These are phyloP conservation scores for Gallinago media DNA, from an alignment of 2,113 vertebrate genomes.

Conservation along the genomic window DNA sequence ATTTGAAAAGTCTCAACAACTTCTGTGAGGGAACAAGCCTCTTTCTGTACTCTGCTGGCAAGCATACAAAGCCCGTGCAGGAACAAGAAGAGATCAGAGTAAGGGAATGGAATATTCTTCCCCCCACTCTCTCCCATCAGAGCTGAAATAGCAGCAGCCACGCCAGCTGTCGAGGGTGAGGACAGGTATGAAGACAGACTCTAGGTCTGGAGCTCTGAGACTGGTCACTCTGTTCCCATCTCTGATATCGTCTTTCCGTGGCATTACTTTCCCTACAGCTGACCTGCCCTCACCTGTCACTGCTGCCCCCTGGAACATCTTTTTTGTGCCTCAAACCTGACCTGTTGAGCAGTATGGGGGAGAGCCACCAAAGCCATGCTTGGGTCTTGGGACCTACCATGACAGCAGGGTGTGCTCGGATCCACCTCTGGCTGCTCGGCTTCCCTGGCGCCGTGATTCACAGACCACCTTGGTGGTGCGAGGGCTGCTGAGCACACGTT, in stretches of 20 bases:
- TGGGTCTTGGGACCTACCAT: fast-evolving
- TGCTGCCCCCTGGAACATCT: fast-evolving
- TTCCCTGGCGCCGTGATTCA: fast-evolving
- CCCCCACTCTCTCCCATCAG: background rate
- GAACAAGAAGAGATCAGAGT: background rate
- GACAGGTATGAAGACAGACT: background rate
- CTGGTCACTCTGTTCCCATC: background rate
- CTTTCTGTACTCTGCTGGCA: background rate
- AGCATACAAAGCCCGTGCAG: background rate
- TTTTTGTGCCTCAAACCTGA: background rate
- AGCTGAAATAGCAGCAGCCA: background rate
- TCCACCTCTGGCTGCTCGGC: background rate
- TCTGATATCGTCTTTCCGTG: background rate
- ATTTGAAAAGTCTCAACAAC: background rate
- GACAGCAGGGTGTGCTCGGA: fast-evolving
- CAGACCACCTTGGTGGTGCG: fast-evolving
- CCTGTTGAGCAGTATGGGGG: background rate
- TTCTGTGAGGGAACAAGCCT: background rate
- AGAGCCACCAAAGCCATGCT: background rate
- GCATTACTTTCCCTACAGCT: background rate
- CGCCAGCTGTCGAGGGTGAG: fast-evolving
- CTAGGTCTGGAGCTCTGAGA: background rate
- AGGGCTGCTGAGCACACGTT: fast-evolving
- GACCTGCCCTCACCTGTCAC: background rate
- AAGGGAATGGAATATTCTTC: background rate